Conservation (phyloP, 2,113 vertebrate species). For the Barbus barbus region DNA sequence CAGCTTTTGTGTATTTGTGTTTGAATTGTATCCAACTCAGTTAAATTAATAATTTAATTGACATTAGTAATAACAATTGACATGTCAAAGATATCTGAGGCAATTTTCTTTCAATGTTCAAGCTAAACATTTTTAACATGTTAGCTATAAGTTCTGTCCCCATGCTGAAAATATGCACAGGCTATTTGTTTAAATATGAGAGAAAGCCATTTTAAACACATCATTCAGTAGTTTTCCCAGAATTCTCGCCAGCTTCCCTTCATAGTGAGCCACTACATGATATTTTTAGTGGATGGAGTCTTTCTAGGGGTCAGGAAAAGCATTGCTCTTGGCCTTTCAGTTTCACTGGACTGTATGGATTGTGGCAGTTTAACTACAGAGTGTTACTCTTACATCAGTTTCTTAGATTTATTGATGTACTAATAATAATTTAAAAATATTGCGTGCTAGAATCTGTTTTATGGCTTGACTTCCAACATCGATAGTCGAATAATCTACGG, state of each 20-base stretch:
- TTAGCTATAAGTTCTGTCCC: no score
- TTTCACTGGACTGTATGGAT: constrained; percentile 31
- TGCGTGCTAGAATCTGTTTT: not conserved
- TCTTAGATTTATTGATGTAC: not conserved
- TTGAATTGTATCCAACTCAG: not conserved
- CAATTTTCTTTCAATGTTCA: no score
- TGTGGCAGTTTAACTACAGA: constrained; percentile 28
- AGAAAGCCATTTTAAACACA: no score
- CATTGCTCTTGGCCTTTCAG: constrained; percentile 8
- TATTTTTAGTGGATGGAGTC: not conserved
- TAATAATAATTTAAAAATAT: not conserved
- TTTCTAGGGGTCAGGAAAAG: constrained; percentile 15
- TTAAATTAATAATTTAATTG: not conserved
- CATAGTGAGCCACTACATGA: constrained; percentile 23
- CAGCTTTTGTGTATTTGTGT: not conserved
- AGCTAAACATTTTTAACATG: no score
- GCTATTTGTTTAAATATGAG: not conserved
- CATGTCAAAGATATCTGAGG: not conserved
- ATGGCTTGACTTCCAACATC: not conserved
- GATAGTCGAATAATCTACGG: not conserved
- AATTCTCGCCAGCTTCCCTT: constrained; percentile 12
- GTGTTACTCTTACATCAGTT: not conserved
- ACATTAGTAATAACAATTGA: not conserved
- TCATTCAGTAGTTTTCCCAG: constrained; percentile 1
- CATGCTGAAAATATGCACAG: not conserved